Base-by-base conservation (phyloP, 2,113 vertebrate species). In the Puma concolor region DNA sequence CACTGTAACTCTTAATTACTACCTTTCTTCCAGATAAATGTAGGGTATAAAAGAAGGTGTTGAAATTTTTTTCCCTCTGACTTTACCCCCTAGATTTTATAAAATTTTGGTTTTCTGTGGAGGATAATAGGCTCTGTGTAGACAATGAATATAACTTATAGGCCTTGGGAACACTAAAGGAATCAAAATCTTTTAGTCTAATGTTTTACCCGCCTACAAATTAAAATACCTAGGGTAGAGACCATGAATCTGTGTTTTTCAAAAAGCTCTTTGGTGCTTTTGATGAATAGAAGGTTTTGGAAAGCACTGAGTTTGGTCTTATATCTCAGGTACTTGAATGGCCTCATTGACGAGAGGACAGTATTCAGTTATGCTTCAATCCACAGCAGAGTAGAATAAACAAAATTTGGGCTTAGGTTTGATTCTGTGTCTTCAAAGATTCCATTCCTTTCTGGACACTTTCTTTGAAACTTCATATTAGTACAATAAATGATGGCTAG, bases 401-500 rank as follows among this genome's bases (percentile, higher is more conserved):
- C 36, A 69, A 54, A 86, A 79, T n/a, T 71, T 88, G 1, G 5
- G 17, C 19, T 81, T 82, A 4, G 2, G 36, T 80, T 72, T 67
- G 41, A 79, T 81, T n/a, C 14, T 90, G 2, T 71, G 23, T 85
- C 63, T 81, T 67, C 1, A 5, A 48, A 41, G 7, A 84, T 71
- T 90, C 72, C 16, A 38, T 19, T 80, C 13, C 27, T 71, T 84
- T 90, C 7, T 36, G 3, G 2, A 88, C 31, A 19, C 36, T 19
- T 76, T 72, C 57, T 63, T 31, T 76, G 27, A 91, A 82, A 88
- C 77, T 64, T 91, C 5, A 4, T 29, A 81, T 48, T 72, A 96
- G 36, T 82, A 64, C 83, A 77, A 96, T 89, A 95, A 98, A 86
- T 36, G 38, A 93, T 93, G 33, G 7, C 16, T 90, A 44, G 33